Percentiles rank a stretch among this genome's conserved stretches.
Evolutionary conservation across 2,888 invertebrate species (phyloP).

Genomic region (Hymenopus coronatus): DNA sequence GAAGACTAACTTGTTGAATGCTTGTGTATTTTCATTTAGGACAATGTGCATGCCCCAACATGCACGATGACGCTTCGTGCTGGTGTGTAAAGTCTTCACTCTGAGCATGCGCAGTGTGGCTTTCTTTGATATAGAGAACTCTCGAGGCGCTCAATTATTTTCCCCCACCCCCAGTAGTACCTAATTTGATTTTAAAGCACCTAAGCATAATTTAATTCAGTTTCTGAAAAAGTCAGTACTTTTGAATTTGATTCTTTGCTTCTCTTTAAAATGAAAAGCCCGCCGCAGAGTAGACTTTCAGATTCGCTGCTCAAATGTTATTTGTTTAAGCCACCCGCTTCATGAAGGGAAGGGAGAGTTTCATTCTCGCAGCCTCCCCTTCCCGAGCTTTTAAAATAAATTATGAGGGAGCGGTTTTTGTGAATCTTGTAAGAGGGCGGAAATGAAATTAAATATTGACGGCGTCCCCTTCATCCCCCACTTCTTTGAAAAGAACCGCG

Average conservation of each 20-base stretch:
- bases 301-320: not conserved
- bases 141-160: too few relatives aligned
- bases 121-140: too few relatives aligned
- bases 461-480: not conserved
- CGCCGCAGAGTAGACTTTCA: not conserved
- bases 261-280: not conserved
- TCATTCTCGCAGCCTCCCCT: not conserved
- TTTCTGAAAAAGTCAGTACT: too few relatives aligned
- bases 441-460: not conserved
- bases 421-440: not conserved
- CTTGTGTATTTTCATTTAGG: too few relatives aligned
- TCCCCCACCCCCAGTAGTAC: too few relatives aligned
- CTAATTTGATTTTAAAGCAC: too few relatives aligned
- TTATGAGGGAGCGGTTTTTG: not conserved
- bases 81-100: too few relatives aligned
- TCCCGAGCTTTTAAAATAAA: not conserved
- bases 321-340: not conserved
- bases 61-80: too few relatives aligned
- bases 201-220: too few relatives aligned
- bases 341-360: not conserved
- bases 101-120: too few relatives aligned
- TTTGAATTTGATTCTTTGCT: not conserved
- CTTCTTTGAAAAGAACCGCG: not conserved
- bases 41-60: too few relatives aligned
- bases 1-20: too few relatives aligned